Base-by-base conservation (phyloP, 2,888 invertebrate species). In the Platycnemis pennipes region DNA sequence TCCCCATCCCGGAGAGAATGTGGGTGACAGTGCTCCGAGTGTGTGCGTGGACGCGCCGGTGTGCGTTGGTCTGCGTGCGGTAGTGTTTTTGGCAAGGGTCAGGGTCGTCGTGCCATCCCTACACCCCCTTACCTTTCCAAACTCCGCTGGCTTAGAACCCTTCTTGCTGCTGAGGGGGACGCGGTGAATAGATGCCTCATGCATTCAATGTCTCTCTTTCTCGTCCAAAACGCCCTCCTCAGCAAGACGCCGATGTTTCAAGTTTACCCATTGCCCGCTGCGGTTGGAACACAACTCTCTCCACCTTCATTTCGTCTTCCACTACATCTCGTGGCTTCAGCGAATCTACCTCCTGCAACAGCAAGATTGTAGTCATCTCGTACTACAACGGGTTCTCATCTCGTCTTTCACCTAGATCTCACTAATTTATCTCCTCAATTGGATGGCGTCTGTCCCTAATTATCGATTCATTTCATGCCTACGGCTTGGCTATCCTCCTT, bases 41-140 rank as follows among this genome's bases (percentile, higher is more conserved):
- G 42, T 56, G 88, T 56, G 89, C 37, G 89, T 56, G n/a, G 53
- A 89, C 37, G 49, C 49, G 53, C 42, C 89, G n/a, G 89, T 53
- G 56, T 63, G 91, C 91, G 91, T 91, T 46, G 56, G 44, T 37
- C 91, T 63, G 91, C 44, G 91, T 91, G 91, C 91, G 91, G 91
- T 44, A 91, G 91, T 91, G 91, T 91, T 91, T 63, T 91, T 91
- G 91, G 91, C 44, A n/a, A 91, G 91, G 91, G 91, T 91, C 91
- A 91, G 91, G 91, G 91, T 91, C 91, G 56, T 42, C 91, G 63
- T 91, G 44, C 42, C 91, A 91, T 91, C 91, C 88, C 31, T 88
- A 22, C 88, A n/a, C 26, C 42, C 16, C 53, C 37, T 8, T 16
- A 37, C 7, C 53, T 7, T n/a, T 22, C 88, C 49, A n/a, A n/a